These are phyloP conservation scores for Spheniscus mendiculus DNA, from an alignment of 2,113 vertebrate species.

Conservation along the genomic window DNA sequence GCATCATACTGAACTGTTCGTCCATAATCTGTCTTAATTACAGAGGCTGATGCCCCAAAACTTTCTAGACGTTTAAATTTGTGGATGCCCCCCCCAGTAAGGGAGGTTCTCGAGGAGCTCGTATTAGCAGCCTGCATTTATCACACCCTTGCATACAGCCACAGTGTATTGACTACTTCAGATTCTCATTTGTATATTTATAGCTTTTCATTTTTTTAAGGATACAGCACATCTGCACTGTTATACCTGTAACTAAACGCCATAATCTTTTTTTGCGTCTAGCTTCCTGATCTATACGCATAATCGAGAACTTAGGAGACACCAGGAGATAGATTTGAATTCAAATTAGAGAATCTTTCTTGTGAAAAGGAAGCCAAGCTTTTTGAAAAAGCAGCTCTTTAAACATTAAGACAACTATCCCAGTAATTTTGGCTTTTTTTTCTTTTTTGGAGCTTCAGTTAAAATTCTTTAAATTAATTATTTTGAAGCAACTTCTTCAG, in stretches of 20 bases:
- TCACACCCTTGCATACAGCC: background rate
- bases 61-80: background rate
- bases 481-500: background rate
- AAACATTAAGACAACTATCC: background rate
- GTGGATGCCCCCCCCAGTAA: background rate
- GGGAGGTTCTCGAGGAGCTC: background rate
- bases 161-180: background rate
- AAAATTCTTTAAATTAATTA: background rate
- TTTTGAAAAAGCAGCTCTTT: background rate
- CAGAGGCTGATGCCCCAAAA: background rate
- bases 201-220: background rate
- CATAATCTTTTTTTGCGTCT: background rate
- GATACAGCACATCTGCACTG: background rate
- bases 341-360: background rate
- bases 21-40: background rate
- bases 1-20: background rate
- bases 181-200: background rate
- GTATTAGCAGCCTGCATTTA: background rate
- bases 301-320: background rate
- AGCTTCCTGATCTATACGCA: background rate
- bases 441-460: background rate
- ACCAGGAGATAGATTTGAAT: background rate
- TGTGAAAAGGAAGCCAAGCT: background rate
- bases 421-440: background rate
- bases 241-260: background rate